Percentiles rank a stretch among this genome's conserved stretches.
These are phyloP conservation scores for Holocentrus rufus DNA, from an alignment of 2,797 vertebrate species.

Conservation along the genomic window DNA sequence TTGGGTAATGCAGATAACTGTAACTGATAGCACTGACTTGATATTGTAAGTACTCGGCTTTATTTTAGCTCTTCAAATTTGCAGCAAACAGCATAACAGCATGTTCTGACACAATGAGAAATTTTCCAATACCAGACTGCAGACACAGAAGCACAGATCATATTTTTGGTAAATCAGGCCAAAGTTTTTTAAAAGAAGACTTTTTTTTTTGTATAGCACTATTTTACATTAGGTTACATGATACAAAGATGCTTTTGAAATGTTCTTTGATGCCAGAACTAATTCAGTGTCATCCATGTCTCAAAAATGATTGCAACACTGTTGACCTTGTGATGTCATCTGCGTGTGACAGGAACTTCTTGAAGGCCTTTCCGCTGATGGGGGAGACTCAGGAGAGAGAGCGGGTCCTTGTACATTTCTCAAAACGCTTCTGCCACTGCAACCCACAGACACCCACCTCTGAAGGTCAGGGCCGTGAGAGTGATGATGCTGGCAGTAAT, in stretches of 20 bases:
- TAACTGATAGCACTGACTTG: too few relatives aligned
- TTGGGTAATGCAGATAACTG: too few relatives aligned
- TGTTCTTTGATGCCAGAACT: not conserved
- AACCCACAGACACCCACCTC: constrained; percentile 89
- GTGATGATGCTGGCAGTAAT: constrained; percentile 23
- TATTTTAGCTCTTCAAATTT: not conserved
- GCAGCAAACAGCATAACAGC: not conserved
- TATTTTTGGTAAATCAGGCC: too few relatives aligned
- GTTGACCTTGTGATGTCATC: constrained; percentile 28
- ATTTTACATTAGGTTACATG: too few relatives aligned
- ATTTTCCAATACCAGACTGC: not conserved
- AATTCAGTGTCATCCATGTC: not conserved
- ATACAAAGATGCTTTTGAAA: too few relatives aligned
- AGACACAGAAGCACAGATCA: not conserved
- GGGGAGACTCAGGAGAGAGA: constrained; percentile 98
- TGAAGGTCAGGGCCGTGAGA: constrained; percentile 82
- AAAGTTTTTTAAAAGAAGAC: too few relatives aligned
- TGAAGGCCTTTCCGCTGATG: constrained; percentile 96
- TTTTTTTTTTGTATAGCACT: too few relatives aligned
- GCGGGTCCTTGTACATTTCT: constrained; percentile 93
- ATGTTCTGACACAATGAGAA: not conserved
- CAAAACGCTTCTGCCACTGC: constrained; percentile 91
- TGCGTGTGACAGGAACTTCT: constrained; percentile 84
- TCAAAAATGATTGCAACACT: not conserved
- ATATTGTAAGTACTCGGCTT: not conserved